Percentiles rank a stretch among this genome's conserved stretches.
Conservation (phyloP, 2,888 invertebrate genomes). For the Nymphalis urticae region DNA sequence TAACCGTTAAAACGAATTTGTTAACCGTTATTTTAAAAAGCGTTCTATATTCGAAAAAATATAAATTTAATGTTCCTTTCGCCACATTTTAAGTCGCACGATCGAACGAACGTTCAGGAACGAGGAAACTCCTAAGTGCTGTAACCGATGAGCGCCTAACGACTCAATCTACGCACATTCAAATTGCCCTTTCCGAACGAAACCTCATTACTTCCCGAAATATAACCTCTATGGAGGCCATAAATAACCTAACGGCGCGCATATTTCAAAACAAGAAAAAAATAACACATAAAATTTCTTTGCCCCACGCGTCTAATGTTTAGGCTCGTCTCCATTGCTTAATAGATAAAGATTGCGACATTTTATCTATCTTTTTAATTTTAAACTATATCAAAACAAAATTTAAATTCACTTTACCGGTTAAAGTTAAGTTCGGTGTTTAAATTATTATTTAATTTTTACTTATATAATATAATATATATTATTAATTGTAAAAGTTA, state of each 20-base stretch:
- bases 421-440: neutral
- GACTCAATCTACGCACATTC: slow-evolving; percentile 80
- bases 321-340: slow-evolving; percentile 57
- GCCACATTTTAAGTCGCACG: slow-evolving; percentile 33
- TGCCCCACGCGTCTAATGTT: slow-evolving; percentile 75
- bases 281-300: slow-evolving; percentile 79
- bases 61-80: slow-evolving; percentile 22
- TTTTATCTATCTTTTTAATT: neutral
- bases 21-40: neutral
- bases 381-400: neutral
- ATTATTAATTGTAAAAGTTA: no score
- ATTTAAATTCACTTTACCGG: neutral
- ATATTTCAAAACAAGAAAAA: slow-evolving; percentile 81
- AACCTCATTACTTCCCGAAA: slow-evolving; percentile 81
- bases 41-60: slow-evolving; percentile 6
- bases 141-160: slow-evolving; percentile 65
- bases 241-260: slow-evolving; percentile 80
- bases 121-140: slow-evolving; percentile 47
- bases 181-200: slow-evolving; percentile 80
- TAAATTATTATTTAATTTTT: no score
- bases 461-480: no score
- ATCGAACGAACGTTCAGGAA: slow-evolving; percentile 43
- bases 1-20: neutral
- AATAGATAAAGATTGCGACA: slow-evolving; percentile 9
- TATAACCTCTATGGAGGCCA: slow-evolving; percentile 80